These are phyloP conservation scores for Drosophila eohydei DNA, from an alignment of 2,888 invertebrate species.

Conservation along the genomic window DNA sequence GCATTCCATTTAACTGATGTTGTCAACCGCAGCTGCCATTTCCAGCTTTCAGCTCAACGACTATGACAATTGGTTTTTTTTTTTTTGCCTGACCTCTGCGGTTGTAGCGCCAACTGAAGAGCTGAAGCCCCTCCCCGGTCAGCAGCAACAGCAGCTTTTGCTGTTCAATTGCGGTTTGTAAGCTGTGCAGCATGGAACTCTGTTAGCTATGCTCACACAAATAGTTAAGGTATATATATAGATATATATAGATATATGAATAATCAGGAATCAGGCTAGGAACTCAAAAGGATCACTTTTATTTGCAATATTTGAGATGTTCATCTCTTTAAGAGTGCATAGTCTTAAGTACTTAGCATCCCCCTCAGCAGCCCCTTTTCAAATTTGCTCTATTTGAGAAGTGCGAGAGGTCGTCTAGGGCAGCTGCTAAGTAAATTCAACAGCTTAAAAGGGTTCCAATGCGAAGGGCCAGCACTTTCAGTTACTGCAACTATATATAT, in stretches of 20 bases:
- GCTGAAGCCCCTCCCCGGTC: background rate
- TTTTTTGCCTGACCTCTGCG: background rate
- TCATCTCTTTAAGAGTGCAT: too few species aligned
- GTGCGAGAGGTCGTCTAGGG: background rate
- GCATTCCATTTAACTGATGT: background rate
- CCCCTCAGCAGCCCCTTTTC: slow-evolving; percentile 1
- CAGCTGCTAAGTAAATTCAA: slow-evolving; percentile 4
- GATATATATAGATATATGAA: background rate
- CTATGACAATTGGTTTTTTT: background rate
- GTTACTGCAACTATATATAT: background rate
- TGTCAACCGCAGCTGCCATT: slow-evolving; percentile 11
- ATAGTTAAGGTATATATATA: background rate
- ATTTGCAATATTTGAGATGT: too few species aligned
- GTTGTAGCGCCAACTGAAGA: background rate
- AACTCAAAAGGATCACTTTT: too few species aligned
- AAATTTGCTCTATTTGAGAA: background rate
- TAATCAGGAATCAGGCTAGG: too few species aligned
- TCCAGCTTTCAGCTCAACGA: background rate
- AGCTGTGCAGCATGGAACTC: background rate
- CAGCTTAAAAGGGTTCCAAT: background rate
- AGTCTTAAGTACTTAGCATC: background rate
- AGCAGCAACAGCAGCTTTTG: background rate
- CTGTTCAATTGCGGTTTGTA: background rate
- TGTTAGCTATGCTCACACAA: too few species aligned
- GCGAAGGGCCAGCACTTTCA: background rate